phyloP scores from a whole-genome alignment of 1,140 invertebrate species.

The Arctopsyche grandis region DNA sequence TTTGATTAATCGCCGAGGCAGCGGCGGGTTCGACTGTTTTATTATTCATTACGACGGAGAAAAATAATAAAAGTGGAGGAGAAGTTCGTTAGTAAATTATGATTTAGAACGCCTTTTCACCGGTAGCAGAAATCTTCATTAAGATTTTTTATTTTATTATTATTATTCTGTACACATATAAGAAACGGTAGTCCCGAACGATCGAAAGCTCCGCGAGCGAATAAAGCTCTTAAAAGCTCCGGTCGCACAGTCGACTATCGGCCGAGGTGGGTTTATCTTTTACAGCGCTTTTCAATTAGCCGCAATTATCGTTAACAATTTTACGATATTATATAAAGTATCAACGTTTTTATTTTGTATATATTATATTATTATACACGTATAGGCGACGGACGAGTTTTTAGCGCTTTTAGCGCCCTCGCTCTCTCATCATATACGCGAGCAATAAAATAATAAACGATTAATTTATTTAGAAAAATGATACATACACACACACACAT shows the following conservation, averaged over 20 bases:
- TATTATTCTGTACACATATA: slow-evolving; percentile 10
- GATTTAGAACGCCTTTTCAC: slow-evolving; percentile 51
- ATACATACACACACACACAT: too few species aligned
- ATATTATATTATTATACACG: neutral
- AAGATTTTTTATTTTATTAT: slow-evolving; percentile 43
- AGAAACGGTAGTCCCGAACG: slow-evolving; percentile 48
- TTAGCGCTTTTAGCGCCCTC: slow-evolving; percentile 8
- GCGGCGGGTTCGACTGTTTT: slow-evolving; percentile 30
- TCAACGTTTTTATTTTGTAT: slow-evolving; percentile 25
- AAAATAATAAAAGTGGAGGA: slow-evolving; percentile 46
- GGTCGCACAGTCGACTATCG: slow-evolving; percentile 36
- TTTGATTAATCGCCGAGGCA: slow-evolving; percentile 35
- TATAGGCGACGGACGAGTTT: neutral
- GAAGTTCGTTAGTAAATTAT: slow-evolving; percentile 50
- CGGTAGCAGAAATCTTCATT: slow-evolving; percentile 54
- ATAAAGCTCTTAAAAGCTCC: neutral
- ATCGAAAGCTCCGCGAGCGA: slow-evolving; percentile 9
- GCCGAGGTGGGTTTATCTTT: slow-evolving; percentile 36
- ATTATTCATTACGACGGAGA: slow-evolving; percentile 51
- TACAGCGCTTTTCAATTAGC: slow-evolving; percentile 52
- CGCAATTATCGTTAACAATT: slow-evolving; percentile 52
- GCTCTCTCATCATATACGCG: neutral
- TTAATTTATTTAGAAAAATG: too few species aligned
- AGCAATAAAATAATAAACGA: neutral
- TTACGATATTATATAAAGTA: slow-evolving; percentile 52